Evolutionary conservation across 2,888 invertebrate species (phyloP), one percentile per base, ranked within the genome.

Genomic region (Cancer borealis): DNA sequence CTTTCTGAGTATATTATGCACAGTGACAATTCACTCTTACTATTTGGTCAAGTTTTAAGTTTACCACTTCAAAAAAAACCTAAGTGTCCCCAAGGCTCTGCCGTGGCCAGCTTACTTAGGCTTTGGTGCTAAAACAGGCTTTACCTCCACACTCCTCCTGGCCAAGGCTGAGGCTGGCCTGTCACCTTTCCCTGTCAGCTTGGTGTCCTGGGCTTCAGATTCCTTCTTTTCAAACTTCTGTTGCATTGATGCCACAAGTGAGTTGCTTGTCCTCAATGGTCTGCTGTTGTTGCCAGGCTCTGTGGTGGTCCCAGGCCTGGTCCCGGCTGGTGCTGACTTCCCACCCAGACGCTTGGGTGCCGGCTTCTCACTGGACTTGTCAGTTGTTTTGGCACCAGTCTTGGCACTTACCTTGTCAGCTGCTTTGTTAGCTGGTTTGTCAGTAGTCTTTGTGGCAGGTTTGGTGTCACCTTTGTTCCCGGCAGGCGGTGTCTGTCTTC

Each of bases 221-320:
- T 95, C 93, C 88, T 95, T 95, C 87, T 95, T 95, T 60, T 95
- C 95, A 93, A 95, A 95, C 89, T 95, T 95, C 46, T 95, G 95
- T 92, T 95, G 95, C 30, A 95, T 60, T 14, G 95, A 95, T 46
- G 95, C 95, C 45, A 95, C 95, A 49, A 94, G 89, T 10, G 94
- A 90, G 60, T 88, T 94, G 66, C 92, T 92, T 46, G 79, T 90
- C 14, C 94, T 89, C 46, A 92, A 73, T 17, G 88, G 90, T n/a
- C 93, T 79, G 54, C 89, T 92, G 12, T 79, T 60, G 46, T 84
- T 73, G 39, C 49, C 73, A 10, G 54, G 45, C 45, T 45, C 88
- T 54, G 14, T 49, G 21, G 66, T 54, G 49, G 54, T 46, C 30
- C 49, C 30, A n/a, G 91, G 88, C 73, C 88, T 60, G 84, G 88